Base-by-base conservation (phyloP, 2,888 invertebrate genomes). In the Philaethria dido region DNA sequence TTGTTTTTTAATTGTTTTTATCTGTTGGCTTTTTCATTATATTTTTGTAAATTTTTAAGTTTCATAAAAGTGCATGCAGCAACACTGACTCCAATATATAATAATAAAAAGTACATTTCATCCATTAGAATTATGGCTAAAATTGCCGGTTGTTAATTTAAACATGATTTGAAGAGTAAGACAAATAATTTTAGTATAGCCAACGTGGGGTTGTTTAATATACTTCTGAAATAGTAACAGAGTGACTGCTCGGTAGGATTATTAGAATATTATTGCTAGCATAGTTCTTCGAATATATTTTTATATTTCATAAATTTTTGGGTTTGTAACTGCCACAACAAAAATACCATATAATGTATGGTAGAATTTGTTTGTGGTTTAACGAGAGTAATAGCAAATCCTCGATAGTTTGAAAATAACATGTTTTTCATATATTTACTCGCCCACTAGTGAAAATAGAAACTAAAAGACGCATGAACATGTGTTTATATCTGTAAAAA, bases 241-340 rank as follows among this genome's bases (percentile, higher is more conserved):
- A 72, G 72, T 69, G 69, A 69, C 64, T 72, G 74, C 74, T 72
- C 71, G 71, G 75, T 75, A 75, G 74, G 75, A 68, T 70, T 71
- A 54, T 71, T 73, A 73, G 73, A 74, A 54, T 66, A 68, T 66
- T 71, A 63, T n/a, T 68, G 73, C 73, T 73, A 73, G 73, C 62
- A 69, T 72, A 73, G 72, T 68, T 64, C 61, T 61, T 69, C n/a
- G 55, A 45, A 60, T 59, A 59, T 64, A 59, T 55, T 60, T n/a
- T 62, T 60, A 50, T 65, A 62, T 65, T 65, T 62, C 65, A 62
- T 65, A 59, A 68, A 54, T 68, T 57, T 33, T 66, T 64, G 69
- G 67, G 64, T 68, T 69, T 52, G 60, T 62, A 67, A 62, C 8
- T 69, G n/a, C n/a, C n/a, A 69, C 52, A 62, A 69, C 62, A 64